These are phyloP conservation scores for Periphyllus acericola DNA, from an alignment of 2,888 invertebrate species.

Conservation along the genomic window DNA sequence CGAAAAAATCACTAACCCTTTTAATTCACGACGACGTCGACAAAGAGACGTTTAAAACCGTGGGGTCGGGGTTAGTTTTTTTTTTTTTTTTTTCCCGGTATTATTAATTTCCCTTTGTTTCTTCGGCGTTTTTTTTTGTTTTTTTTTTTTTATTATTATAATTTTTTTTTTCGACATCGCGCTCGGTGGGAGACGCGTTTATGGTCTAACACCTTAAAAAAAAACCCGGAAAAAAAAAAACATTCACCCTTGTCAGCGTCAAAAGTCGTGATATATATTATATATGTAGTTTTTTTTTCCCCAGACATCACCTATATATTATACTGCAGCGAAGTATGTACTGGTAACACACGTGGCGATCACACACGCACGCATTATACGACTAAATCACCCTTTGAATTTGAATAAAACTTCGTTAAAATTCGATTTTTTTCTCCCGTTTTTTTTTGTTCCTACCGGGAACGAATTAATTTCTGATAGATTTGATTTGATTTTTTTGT, in stretches of 20 bases:
- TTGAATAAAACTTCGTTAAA: constrained; percentile 47
- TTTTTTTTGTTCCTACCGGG: constrained; percentile 1
- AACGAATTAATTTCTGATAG: constrained; percentile 55
- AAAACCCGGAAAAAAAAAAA: constrained; percentile 16
- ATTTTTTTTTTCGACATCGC: constrained; percentile 27
- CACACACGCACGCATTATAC: background rate
- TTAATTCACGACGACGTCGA: constrained; percentile 28
- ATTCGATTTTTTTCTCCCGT: background rate
- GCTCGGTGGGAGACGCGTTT: constrained; percentile 54
- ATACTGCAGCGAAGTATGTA: background rate
- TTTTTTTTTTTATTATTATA: constrained; percentile 30
- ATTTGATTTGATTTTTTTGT: constrained; percentile 22
- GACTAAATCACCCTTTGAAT: constrained; percentile 36
- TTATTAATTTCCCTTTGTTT: constrained; percentile 61
- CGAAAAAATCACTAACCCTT: constrained; percentile 52
- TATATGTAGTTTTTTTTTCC: background rate
- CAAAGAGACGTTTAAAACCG: constrained; percentile 56
- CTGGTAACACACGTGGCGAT: background rate
- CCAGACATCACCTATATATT: background rate
- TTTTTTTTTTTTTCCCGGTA: background rate
- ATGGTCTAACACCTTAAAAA: constrained; percentile 56
- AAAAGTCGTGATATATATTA: constrained; percentile 58
- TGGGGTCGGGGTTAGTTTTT: constrained; percentile 41
- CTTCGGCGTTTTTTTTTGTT: constrained; percentile 36
- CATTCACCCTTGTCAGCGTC: constrained; percentile 61